phyloP scores from a whole-genome alignment of 2,113 vertebrate species.

The Eptesicus fuscus region DNA sequence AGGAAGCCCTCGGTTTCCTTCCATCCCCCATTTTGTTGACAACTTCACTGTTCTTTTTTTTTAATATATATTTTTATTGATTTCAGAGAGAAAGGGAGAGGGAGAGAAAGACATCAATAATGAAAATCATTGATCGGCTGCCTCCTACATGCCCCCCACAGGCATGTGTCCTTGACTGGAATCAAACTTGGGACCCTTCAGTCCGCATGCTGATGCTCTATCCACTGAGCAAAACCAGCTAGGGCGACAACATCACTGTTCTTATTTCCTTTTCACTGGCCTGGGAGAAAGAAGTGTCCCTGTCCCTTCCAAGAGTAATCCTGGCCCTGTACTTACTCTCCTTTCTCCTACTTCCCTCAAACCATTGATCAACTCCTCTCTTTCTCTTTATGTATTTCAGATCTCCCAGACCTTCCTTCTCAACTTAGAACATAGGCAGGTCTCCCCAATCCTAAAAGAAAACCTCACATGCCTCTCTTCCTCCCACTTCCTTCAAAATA shows the following conservation, averaged over 20 bases:
- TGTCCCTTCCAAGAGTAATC: not conserved
- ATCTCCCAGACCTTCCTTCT: not conserved
- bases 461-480: not conserved
- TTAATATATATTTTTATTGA: too few species aligned
- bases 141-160: too few species aligned
- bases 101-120: too few species aligned
- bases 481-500: not conserved
- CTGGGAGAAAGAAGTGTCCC: not conserved
- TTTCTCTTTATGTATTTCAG: not conserved
- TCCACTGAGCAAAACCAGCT: too few species aligned
- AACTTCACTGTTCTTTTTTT: not conserved
- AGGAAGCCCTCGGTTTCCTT: not conserved
- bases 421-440: not conserved
- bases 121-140: too few species aligned
- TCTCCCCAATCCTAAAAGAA: slow-evolving; percentile 5
- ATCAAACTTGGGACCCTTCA: too few species aligned
- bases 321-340: not conserved
- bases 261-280: not conserved
- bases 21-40: not conserved
- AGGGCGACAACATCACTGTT: not conserved
- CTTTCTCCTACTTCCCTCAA: not conserved
- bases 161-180: too few species aligned
- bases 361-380: not conserved
- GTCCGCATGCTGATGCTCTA: too few species aligned
- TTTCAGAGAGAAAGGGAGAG: too few species aligned